Conservation (phyloP, 2,888 invertebrate genomes). For the Nudaria mundana region DNA sequence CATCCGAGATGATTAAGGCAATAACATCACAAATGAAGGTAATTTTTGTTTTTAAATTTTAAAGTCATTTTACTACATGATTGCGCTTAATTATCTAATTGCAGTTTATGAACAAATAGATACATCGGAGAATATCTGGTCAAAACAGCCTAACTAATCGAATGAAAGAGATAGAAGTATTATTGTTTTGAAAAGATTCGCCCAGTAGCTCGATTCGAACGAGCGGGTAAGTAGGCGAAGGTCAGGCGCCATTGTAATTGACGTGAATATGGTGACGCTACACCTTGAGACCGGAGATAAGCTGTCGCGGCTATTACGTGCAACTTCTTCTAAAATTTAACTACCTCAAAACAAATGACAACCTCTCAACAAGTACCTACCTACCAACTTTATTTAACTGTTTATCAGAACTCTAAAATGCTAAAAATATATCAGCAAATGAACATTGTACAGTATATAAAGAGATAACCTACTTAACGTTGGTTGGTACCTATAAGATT, state of each 20-base stretch:
- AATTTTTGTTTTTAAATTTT: too few species aligned
- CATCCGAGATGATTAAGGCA: too few species aligned
- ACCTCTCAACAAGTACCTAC: background rate
- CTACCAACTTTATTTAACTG: too few species aligned
- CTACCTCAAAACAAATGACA: background rate
- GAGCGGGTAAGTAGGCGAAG: constrained; percentile 76
- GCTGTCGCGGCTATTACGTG: constrained; percentile 39
- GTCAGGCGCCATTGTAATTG: constrained; percentile 71
- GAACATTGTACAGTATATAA: background rate
- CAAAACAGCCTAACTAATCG: too few species aligned
- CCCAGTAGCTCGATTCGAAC: constrained; percentile 65
- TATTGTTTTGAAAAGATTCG: constrained; percentile 67
- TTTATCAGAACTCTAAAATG: too few species aligned
- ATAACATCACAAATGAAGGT: too few species aligned
- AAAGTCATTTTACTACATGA: too few species aligned
- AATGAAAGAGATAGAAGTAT: constrained; percentile 42
- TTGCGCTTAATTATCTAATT: too few species aligned
- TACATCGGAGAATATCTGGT: too few species aligned
- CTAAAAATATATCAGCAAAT: too few species aligned
- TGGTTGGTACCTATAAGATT: too few species aligned
- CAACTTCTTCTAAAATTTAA: constrained; percentile 18
- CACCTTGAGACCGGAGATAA: constrained; percentile 48
- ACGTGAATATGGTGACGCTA: constrained; percentile 62
- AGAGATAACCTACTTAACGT: constrained; percentile 3
- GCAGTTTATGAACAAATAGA: too few species aligned